Conservation (phyloP, 2,888 invertebrate genomes). For the Meandrusa payeni region DNA sequence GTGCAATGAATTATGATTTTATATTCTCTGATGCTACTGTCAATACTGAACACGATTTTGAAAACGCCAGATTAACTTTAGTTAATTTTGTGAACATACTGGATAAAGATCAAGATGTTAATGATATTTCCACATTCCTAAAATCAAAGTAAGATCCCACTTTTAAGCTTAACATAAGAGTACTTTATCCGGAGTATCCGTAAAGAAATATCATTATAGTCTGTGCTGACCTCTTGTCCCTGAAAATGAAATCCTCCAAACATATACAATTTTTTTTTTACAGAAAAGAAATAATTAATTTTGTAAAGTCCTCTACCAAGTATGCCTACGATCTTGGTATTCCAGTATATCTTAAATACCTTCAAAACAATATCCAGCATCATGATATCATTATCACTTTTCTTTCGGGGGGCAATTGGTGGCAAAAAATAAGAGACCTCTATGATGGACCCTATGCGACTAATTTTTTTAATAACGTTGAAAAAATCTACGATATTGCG, state of each 20-base stretch:
- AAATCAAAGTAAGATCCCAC: conserved; percentile 45
- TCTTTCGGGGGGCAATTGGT: conserved; percentile 66
- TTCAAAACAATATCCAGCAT: conserved; percentile 57
- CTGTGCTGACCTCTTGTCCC: too few relatives aligned
- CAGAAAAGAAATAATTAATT: conserved; percentile 50
- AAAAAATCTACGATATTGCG: conserved; percentile 55
- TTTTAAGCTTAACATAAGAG: too few relatives aligned
- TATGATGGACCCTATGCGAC: conserved; percentile 53
- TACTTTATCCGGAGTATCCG: too few relatives aligned
- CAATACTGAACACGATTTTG: conserved; percentile 41
- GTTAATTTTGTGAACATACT: conserved; percentile 43
- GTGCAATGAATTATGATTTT: conserved; percentile 50
- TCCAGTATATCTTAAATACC: conserved; percentile 60
- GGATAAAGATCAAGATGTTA: conserved; percentile 31
- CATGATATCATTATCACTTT: conserved; percentile 56
- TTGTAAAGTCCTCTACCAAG: conserved; percentile 47
- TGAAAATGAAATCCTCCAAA: too few relatives aligned
- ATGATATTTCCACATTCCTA: conserved; percentile 48
- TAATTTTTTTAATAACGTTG: conserved; percentile 52
- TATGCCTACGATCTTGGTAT: conserved; percentile 61
- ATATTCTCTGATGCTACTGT: conserved; percentile 46
- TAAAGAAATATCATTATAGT: too few relatives aligned
- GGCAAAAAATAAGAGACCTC: conserved; percentile 47
- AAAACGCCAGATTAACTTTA: conserved; percentile 43
- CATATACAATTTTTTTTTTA: conserved; percentile 27